Percentiles rank a stretch among this genome's conserved stretches.
These are phyloP conservation scores for Camelus dromedarius DNA, from an alignment of 2,113 vertebrate genomes.

Conservation along the genomic window DNA sequence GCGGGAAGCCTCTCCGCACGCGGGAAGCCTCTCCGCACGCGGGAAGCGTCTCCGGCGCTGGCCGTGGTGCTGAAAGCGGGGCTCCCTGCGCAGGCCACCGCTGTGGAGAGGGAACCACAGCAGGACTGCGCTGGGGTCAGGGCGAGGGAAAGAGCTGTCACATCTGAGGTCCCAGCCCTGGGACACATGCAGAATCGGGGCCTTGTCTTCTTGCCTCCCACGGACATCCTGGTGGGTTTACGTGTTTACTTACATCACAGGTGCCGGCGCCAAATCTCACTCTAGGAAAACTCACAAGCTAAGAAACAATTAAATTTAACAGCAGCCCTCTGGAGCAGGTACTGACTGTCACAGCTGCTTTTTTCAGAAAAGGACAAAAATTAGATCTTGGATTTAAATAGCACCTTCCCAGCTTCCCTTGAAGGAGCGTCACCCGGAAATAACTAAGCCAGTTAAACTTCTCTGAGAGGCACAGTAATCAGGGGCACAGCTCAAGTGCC, in stretches of 20 bases:
- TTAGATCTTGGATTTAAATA: background rate
- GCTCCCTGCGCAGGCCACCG: rapidly evolving
- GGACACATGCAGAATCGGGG: background rate
- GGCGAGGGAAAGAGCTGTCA: background rate
- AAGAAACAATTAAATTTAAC: background rate
- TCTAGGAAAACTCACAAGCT: background rate
- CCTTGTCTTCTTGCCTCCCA: background rate
- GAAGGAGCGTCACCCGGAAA: background rate
- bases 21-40: rapidly evolving
- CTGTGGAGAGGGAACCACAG: rapidly evolving
- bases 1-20: rapidly evolving
- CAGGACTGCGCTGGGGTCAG: background rate
- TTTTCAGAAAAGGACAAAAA: background rate
- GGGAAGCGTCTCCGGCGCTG: background rate
- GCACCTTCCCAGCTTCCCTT: background rate
- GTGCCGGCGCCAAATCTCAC: background rate
- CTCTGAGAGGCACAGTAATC: background rate
- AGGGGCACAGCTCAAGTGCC: background rate
- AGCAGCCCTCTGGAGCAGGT: background rate
- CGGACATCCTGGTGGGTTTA: background rate
- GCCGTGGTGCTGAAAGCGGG: background rate
- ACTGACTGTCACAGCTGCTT: background rate
- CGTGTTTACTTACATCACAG: background rate
- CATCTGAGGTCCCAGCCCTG: background rate
- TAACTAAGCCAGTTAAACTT: background rate